Conservation (phyloP, 2,888 invertebrate genomes). For the Holacanthella duospinosa region DNA sequence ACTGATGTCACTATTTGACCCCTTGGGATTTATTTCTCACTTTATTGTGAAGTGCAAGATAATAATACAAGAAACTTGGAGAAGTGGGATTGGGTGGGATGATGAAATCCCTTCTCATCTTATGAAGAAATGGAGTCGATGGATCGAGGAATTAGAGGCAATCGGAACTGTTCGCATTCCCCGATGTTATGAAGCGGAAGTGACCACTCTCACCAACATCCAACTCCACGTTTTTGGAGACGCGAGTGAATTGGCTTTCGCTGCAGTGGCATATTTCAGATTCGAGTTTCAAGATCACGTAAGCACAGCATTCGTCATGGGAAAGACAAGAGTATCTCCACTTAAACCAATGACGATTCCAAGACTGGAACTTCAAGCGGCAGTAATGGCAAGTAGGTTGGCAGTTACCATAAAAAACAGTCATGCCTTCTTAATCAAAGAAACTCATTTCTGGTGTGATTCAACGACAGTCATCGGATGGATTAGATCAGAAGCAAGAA, state of each 20-base stretch:
- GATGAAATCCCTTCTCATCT: conserved; percentile 20
- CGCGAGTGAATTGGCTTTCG: neutral
- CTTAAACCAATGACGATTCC: conserved; percentile 8
- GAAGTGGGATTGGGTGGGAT: conserved; percentile 35
- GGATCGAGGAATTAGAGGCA: conserved; percentile 13
- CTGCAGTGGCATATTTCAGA: conserved; percentile 6
- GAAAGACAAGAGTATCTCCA: conserved; percentile 5
- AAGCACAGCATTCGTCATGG: neutral
- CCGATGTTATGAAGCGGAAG: conserved; percentile 6
- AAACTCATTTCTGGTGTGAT: neutral
- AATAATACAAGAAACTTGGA: conserved; percentile 38
- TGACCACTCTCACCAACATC: neutral
- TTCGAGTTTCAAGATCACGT: neutral
- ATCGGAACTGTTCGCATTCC: conserved; percentile 10
- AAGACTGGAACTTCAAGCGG: conserved; percentile 5
- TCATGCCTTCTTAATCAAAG: neutral
- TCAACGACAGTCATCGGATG: conserved; percentile 21
- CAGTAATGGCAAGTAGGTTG: conserved; percentile 2
- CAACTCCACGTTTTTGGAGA: conserved; percentile 6
- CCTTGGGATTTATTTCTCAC: conserved; percentile 37
- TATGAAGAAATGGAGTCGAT: conserved; percentile 14
- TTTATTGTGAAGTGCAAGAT: conserved; percentile 34
- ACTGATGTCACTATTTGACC: conserved; percentile 38
- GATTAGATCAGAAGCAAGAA: conserved; percentile 17
- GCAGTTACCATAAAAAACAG: neutral